phyloP scores from a whole-genome alignment of 2,113 vertebrate genomes.

The Ciconia maguari region DNA sequence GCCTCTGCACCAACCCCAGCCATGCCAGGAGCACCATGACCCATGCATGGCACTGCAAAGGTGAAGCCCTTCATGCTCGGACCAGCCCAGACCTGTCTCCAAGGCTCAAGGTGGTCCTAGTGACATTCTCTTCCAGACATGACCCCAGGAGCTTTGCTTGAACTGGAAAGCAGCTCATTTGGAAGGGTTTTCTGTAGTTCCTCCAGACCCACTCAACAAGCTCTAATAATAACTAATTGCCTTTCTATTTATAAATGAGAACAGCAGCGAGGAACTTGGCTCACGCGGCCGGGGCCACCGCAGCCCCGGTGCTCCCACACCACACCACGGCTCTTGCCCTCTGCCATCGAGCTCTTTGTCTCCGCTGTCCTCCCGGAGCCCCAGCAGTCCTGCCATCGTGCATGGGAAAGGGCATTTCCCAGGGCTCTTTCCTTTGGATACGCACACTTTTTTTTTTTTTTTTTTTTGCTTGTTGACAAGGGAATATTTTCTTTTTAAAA shows the following conservation, averaged over 20 bases:
- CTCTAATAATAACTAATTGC: not conserved
- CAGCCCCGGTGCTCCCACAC: not conserved
- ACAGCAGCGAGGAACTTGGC: not conserved
- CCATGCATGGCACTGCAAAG: not conserved
- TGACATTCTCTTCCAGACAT: not conserved
- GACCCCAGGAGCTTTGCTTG: not conserved
- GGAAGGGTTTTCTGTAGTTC: not conserved
- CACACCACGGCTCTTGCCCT: rapidly evolving
- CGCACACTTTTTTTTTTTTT: too few species aligned
- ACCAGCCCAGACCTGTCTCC: not conserved
- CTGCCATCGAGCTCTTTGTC: not conserved
- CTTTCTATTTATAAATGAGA: not conserved
- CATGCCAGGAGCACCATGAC: not conserved
- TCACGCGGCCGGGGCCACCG: rapidly evolving
- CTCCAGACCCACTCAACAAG: not conserved
- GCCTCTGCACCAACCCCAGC: not conserved
- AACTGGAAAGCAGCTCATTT: not conserved
- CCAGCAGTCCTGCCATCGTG: not conserved
- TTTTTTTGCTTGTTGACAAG: not conserved
- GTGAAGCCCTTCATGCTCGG: not conserved
- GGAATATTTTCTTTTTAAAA: not conserved
- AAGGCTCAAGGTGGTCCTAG: rapidly evolving
- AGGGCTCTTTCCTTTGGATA: not conserved
- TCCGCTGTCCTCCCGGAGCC: not conserved
- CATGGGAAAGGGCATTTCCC: not conserved